These are phyloP conservation scores for Ranitomeya imitator DNA, from an alignment of 2,113 vertebrate species.

Conservation along the genomic window DNA sequence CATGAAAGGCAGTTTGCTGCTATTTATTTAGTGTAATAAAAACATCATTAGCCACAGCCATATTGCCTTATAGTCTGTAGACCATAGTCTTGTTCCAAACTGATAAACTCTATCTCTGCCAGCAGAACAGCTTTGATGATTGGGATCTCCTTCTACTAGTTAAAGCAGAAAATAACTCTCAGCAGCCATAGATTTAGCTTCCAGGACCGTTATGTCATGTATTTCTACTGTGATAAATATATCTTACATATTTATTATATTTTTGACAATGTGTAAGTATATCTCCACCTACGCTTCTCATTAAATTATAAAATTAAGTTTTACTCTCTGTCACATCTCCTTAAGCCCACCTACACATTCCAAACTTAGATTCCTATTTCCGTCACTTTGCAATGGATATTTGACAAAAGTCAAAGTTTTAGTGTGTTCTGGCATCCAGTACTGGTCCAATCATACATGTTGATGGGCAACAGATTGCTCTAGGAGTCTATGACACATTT, in stretches of 20 bases:
- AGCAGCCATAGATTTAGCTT: no score
- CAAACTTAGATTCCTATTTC: conserved; percentile 43
- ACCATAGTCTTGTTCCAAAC: no score
- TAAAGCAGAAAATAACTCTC: no score
- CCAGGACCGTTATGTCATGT: background rate
- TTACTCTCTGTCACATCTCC: conserved; percentile 23
- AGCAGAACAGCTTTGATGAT: no score
- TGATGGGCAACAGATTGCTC: background rate
- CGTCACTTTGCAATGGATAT: conserved; percentile 22
- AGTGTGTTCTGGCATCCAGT: background rate
- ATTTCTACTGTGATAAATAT: background rate
- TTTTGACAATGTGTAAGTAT: conserved; percentile 12
- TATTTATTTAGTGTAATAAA: no score
- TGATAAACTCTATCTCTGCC: no score
- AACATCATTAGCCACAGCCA: no score
- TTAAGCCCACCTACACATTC: conserved; percentile 36
- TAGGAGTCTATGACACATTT: background rate
- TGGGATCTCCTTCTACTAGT: no score
- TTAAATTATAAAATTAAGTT: conserved; percentile 36
- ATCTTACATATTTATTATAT: background rate
- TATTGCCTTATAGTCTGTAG: no score
- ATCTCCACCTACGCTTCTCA: conserved; percentile 31
- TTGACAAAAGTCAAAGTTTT: conserved; percentile 2
- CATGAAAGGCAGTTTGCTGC: no score
- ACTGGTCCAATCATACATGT: background rate